These are phyloP conservation scores for Eira barbara DNA, from an alignment of 2,113 vertebrate species.

Conservation along the genomic window DNA sequence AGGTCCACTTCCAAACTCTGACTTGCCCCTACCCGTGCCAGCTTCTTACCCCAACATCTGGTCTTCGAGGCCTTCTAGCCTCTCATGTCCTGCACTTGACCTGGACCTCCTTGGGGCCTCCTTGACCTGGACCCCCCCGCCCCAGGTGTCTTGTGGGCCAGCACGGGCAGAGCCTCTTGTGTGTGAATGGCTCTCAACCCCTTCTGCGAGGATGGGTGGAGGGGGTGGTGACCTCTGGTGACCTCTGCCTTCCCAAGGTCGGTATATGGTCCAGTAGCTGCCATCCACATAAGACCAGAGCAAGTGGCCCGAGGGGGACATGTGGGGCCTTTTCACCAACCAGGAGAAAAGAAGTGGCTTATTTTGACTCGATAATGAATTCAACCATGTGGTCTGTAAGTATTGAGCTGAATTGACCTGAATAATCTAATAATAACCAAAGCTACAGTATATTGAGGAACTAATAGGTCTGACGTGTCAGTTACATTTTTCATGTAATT, in stretches of 20 bases:
- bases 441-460: neutral
- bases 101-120: neutral
- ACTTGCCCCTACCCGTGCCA: neutral
- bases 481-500: neutral
- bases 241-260: neutral
- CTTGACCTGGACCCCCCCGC: fast-evolving
- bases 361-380: neutral
- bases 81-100: neutral
- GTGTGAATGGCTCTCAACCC: neutral
- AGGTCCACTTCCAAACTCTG: neutral
- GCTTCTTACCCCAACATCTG: neutral
- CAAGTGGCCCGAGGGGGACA: neutral
- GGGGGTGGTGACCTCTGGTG: neutral
- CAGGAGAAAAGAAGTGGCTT: neutral
- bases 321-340: neutral
- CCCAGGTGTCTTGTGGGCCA: fast-evolving
- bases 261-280: neutral
- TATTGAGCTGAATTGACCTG: conserved; percentile 10
- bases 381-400: neutral
- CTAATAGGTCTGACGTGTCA: neutral
- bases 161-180: neutral
- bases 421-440: conserved; percentile 14
- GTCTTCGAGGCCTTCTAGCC: neutral
- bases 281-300: neutral
- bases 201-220: neutral